Evolutionary conservation across 2,888 invertebrate species (phyloP), one percentile per base, ranked within the genome.

Genomic region (Lottia scabra): DNA sequence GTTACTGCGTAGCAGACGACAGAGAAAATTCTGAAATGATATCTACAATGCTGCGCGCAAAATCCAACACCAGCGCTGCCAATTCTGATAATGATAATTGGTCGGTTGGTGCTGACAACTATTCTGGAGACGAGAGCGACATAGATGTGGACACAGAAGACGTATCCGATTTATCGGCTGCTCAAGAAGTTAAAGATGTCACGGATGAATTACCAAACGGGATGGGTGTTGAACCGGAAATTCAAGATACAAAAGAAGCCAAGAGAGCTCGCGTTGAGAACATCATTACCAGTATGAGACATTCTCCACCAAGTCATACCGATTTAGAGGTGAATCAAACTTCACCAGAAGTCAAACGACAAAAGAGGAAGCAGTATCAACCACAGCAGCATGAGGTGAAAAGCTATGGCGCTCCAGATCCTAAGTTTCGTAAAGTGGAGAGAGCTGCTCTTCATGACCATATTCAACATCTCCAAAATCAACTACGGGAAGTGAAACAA

Each of bases 221-320:
- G 19, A 66, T 74, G 13, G 70, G 66, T 38, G 77, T 73, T 27
- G 68, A 72, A 43, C 70, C 75, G 27, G 78, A 76, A 23, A 38
- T 38, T 38, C 56, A 27, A 2, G 84, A 83, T 45, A 80, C 74
- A 38, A 83, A 84, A 70, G 86, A 87, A 89, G 93, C 95, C 87
- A 97, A 97, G 91, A 94, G 96, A 84, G 96, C 96, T 63, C 93
- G 97, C 82, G 96, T 97, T 80, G 97, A 98, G 91, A 96, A 96
- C 90, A 97, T 98, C 85, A 96, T 97, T 84, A 96, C 95, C 81
- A 95, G 95, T 80, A 97, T 97, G 95, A 93, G 96, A 78, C 94
- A 85, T 67, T 83, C 83, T 0, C 80, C 84, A 6, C 75, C 77
- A 10, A 72, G 68, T 46, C 70, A 67, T 12, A 72, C 75, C 45